phyloP scores from a whole-genome alignment of 2,797 vertebrate genomes.

The Glossophaga mutica region DNA sequence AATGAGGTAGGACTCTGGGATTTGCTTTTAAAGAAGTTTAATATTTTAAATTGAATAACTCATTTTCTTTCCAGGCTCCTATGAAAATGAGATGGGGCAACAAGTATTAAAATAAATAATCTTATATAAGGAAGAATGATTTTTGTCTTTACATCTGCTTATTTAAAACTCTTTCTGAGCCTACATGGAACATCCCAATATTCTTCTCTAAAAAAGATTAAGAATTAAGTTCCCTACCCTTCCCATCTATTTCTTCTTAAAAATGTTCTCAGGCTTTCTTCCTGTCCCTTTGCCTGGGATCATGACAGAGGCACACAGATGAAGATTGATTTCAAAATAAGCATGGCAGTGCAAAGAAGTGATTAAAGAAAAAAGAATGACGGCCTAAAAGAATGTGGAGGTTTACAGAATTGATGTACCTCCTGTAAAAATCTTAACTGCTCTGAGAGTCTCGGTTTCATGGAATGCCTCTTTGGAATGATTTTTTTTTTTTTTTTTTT shows the following conservation, averaged over 20 bases:
- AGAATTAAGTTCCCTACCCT: neutral
- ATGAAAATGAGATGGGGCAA: neutral
- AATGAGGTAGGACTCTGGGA: neutral
- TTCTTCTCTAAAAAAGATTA: conserved; percentile 51
- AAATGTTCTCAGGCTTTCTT: conserved; percentile 42
- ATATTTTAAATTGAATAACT: neutral
- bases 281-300: conserved; percentile 17
- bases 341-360: conserved; percentile 9
- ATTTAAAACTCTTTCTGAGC: conserved; percentile 47
- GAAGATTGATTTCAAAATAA: conserved; percentile 53
- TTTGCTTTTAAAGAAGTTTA: neutral
- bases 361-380: conserved; percentile 22
- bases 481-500: neutral
- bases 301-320: conserved; percentile 45
- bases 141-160: neutral
- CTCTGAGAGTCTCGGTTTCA: conserved; percentile 70
- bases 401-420: conserved; percentile 47
- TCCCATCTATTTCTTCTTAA: neutral
- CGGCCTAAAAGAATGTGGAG: conserved; percentile 39
- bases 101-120: neutral
- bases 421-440: conserved; percentile 70
- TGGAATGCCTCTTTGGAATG: conserved; percentile 73
- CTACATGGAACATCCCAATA: neutral
- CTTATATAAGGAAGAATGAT: neutral
- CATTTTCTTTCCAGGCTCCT: conserved; percentile 22